Conservation (phyloP, 2,113 vertebrate species). For the Coreoperca whiteheadi region DNA sequence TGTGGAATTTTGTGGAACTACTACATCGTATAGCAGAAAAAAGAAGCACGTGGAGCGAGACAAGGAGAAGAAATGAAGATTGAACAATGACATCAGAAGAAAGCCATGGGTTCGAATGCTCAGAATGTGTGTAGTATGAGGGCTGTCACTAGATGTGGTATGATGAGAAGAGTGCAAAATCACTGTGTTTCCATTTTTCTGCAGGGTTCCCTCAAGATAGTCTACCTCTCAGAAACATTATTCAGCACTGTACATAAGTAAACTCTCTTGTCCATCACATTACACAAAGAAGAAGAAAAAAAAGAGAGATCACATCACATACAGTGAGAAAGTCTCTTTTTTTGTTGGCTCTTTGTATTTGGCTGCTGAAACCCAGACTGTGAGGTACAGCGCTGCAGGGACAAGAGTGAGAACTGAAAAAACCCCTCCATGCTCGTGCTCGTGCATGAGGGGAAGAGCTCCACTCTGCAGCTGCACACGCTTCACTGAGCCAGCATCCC, state of each 20-base stretch:
- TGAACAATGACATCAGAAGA: neutral
- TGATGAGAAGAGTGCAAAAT: conserved; percentile 20
- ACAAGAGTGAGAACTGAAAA: conserved; percentile 43
- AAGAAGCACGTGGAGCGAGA: neutral
- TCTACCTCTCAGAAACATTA: conserved; percentile 7
- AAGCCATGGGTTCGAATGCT: conserved; percentile 15
- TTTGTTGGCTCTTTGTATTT: conserved; percentile 56
- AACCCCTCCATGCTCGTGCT: conserved; percentile 43
- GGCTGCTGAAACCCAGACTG: conserved; percentile 48
- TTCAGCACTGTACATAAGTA: neutral
- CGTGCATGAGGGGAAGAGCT: conserved; percentile 57
- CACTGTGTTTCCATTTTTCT: conserved; percentile 8
- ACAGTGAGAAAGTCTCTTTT: conserved; percentile 28
- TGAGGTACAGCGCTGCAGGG: conserved; percentile 54
- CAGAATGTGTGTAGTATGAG: conserved; percentile 12
- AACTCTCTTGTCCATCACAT: conserved; percentile 17
- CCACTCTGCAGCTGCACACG: conserved; percentile 72
- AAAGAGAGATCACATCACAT: conserved; percentile 7
- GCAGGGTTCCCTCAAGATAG: conserved; percentile 32
- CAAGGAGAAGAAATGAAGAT: conserved; percentile 1
- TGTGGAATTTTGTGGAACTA: conserved; percentile 11
- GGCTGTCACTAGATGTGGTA: neutral
- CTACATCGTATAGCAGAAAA: conserved; percentile 1
- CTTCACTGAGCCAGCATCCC: conserved; percentile 72
- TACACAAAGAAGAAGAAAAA: neutral